A percentile compares a stretch with the other conserved stretches of the same genome.
These are phyloP conservation scores for Drusus annulatus DNA, from an alignment of 1,140 invertebrate species.

Conservation along the genomic window DNA sequence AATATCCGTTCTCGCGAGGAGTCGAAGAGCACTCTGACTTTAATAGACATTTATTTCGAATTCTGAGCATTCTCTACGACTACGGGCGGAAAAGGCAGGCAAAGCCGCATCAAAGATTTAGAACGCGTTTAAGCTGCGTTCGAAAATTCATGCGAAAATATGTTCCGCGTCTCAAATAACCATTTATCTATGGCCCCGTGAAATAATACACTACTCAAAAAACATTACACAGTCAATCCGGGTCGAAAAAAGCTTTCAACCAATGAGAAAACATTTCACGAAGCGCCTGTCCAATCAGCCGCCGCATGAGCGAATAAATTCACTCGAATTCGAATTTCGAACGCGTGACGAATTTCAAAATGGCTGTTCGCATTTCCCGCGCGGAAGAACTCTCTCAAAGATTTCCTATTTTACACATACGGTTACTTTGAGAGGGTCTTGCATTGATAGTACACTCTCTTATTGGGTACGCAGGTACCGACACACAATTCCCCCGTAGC, in stretches of 20 bases:
- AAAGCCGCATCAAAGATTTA: constrained; percentile 9
- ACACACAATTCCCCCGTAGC: too few relatives aligned
- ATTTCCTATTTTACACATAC: constrained; percentile 19
- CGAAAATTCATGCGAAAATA: constrained; percentile 24
- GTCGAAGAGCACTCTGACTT: too few relatives aligned
- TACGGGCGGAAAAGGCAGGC: too few relatives aligned
- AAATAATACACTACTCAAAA: constrained; percentile 46
- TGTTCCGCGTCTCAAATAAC: constrained; percentile 11
- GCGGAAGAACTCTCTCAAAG: not conserved
- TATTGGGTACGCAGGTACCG: not conserved
- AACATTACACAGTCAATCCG: constrained; percentile 44
- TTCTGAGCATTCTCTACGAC: too few relatives aligned
- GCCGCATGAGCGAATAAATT: constrained; percentile 53
- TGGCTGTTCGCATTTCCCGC: constrained; percentile 10
- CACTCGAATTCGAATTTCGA: constrained; percentile 57
- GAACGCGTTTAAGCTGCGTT: not conserved
- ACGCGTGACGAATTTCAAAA: constrained; percentile 56
- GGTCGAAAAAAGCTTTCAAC: constrained; percentile 37
- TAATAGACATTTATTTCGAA: too few relatives aligned
- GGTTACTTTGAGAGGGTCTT: not conserved
- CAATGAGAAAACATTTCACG: constrained; percentile 41
- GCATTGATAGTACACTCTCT: not conserved
- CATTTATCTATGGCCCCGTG: constrained; percentile 26
- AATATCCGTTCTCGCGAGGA: too few relatives aligned
- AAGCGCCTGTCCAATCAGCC: constrained; percentile 49